Evolutionary conservation across 2,888 invertebrate species (phyloP), one percentile per base, ranked within the genome.

Genomic region (Barypeithes pellucidus): DNA sequence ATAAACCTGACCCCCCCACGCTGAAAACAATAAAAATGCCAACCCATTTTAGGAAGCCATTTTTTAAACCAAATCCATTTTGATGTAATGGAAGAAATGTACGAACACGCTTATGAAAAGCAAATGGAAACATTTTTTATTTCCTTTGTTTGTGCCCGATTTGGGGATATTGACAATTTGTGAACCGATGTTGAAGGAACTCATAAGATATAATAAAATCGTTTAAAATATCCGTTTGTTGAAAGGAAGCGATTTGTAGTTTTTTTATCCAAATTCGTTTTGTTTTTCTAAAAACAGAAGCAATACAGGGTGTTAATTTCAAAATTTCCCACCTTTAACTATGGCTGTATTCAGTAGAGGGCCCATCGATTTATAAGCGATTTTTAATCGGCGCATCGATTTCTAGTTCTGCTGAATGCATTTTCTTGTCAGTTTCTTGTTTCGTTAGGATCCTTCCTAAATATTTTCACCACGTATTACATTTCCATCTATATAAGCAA

Each of bases 131-230:
- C 33, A 57, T 67, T 67, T 67, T 67, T 57, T 67, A 45, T 47
- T 67, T 43, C 43, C 29, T 59, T 59, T 43, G 67, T 52, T 67
- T 43, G 67, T 16, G 33, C 41, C 24, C 43, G 41, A 57, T 67
- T 67, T 45, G 45, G 59, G 57, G 57, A 67, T 67, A 67, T 67
- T 67, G 67, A 36, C 67, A 59, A 67, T 67, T 67, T 67, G 67
- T 67, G 67, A 57, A 67, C 43, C 57, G 57, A 59, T 67, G 67
- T 67, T 45, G 67, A 67, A 67, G 57, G 54, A 67, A 43, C 45
- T 45, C 45, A 43, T 45, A 57, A 67, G 59, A 67, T 67, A 67
- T 57, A 67, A 67, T 33, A 67, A 67, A 52, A 67, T 45, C 45
- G 39, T 24, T 59, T 57, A 54, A 43, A 54, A 57, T 67, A 57